Conservation (phyloP, 1,140 invertebrate genomes). For the Listronotus oregonensis region DNA sequence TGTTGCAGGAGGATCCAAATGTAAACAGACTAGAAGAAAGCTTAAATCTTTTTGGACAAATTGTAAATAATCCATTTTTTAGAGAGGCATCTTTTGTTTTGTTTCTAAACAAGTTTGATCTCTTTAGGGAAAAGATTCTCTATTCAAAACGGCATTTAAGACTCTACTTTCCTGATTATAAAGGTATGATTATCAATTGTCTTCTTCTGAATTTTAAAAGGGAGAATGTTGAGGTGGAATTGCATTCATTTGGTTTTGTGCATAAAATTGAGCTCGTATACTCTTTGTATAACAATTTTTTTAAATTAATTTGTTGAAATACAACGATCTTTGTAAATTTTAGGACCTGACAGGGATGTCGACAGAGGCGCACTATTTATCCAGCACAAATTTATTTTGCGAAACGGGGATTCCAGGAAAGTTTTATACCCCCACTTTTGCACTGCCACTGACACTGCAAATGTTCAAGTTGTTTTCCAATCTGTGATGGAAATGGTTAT, state of each 20-base stretch:
- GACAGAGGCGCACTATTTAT: conserved; percentile 68
- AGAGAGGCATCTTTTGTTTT: conserved; percentile 68
- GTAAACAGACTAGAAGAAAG: conserved; percentile 72
- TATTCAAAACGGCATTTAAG: conserved; percentile 66
- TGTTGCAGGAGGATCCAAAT: conserved; percentile 63
- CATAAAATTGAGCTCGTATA: too few species aligned
- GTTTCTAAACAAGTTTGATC: conserved; percentile 75
- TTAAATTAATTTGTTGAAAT: too few species aligned
- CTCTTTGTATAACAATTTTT: too few species aligned
- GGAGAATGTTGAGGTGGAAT: too few species aligned
- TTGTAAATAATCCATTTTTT: conserved; percentile 70
- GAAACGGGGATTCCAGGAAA: conserved; percentile 63
- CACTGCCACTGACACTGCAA: conserved; percentile 69
- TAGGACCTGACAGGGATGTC: conserved; percentile 68
- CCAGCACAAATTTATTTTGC: conserved; percentile 65
- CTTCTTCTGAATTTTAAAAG: too few species aligned
- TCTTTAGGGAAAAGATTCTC: conserved; percentile 69
- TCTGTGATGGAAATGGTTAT: conserved; percentile 68
- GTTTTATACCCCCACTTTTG: conserved; percentile 69
- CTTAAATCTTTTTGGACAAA: conserved; percentile 67
- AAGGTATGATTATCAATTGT: too few species aligned
- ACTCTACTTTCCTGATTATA: conserved; percentile 66
- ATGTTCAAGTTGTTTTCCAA: conserved; percentile 66
- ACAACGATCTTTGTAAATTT: conserved; percentile 36
- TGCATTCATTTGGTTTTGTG: too few species aligned